Evolutionary conservation across 2,113 vertebrate species (phyloP), one percentile per base, ranked within the genome.

Genomic region (Ardeotis arabs): DNA sequence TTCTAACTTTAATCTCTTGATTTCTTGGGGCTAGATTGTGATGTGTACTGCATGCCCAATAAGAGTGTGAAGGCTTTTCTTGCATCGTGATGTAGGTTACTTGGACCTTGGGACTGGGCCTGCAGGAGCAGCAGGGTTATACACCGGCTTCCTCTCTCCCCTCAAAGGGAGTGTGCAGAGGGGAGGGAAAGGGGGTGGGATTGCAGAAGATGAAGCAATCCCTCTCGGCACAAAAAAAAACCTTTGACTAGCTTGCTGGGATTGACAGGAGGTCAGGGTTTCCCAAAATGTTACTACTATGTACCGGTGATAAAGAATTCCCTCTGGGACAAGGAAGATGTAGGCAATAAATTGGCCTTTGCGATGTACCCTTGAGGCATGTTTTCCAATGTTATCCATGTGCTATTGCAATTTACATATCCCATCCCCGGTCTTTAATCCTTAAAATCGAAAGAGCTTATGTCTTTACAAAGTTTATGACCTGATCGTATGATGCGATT

Each of bases 1-100:
- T 66, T 93, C 68, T 89, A 53, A 89, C 94, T 94, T 94, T 87
- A 95, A 90, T 96, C 85, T 86, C 95, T 78, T 84, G 63, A 86
- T 96, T 95, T 95, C 93, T 94, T 82, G 68, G 56, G 92, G 88
- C 90, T 89, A 92, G 33, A 53, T 24, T 81, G 62, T 53, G 79
- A 89, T 86, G 59, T 24, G 44, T 84, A 74, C 87, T 94, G 85
- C 73, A 83, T 97, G 73, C 50, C 56, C 73, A 81, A 84, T 70
- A 41, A 68, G 29, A 33, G 23, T 0, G 1, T 31, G 60, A 84
- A 81, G 86, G 52, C 29, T 87, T 27, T 76, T 75, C 35, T 62
- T 78, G 79, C 66, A 78, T 90, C 58, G 64, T 75, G 52, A 84
- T 77, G 15, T 64, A 33, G 50, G 59, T 59, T 84, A 25, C 64